Percentiles rank a stretch among this genome's conserved stretches.
These are phyloP conservation scores for Epizoanthus stellaris DNA, from an alignment of 92 coral and sea anemone species.

Conservation along the genomic window DNA sequence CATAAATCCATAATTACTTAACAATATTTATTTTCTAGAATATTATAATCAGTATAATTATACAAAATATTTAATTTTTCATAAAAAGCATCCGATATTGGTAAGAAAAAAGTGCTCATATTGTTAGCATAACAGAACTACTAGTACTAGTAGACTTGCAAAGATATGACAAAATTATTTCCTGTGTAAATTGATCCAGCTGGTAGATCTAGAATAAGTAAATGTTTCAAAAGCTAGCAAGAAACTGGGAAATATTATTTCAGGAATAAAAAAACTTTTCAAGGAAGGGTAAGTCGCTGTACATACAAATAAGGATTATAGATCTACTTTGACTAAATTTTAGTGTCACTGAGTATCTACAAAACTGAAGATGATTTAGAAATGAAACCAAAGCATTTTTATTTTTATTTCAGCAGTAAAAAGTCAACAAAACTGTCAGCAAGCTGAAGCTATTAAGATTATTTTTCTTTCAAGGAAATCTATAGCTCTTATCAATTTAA, in stretches of 20 bases:
- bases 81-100: too few species aligned
- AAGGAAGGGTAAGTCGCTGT: background rate
- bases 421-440: conserved; percentile 8
- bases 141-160: background rate
- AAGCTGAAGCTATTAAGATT: conserved; percentile 17
- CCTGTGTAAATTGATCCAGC: background rate
- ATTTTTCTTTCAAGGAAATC: too few species aligned
- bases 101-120: background rate
- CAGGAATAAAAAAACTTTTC: background rate
- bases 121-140: background rate
- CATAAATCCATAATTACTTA: too few species aligned
- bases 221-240: background rate
- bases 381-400: background rate
- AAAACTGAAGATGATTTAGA: background rate
- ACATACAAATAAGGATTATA: too few species aligned
- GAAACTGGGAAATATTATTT: background rate
- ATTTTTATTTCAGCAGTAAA: background rate
- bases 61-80: too few species aligned
- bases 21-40: too few species aligned
- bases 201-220: background rate
- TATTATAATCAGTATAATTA: too few species aligned
- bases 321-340: background rate
- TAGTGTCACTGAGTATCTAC: background rate
- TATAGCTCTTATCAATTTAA: background rate
- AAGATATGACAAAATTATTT: background rate